These are phyloP conservation scores for Heliconius cydno DNA, from an alignment of 2,888 invertebrate species.

Conservation along the genomic window DNA sequence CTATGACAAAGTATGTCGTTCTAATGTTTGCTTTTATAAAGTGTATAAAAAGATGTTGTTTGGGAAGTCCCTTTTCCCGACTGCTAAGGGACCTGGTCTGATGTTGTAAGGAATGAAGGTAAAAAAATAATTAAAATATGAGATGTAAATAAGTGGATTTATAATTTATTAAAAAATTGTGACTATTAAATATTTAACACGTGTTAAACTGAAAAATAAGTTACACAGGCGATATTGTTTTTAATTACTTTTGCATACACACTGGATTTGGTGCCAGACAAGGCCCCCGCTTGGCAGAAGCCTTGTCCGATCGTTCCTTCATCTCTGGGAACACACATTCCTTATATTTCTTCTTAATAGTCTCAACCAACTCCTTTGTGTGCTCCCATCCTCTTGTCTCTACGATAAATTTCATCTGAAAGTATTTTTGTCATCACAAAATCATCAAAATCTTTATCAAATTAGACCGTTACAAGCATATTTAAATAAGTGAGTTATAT, in stretches of 20 bases:
- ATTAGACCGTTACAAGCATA: background rate
- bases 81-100: too few relatives aligned
- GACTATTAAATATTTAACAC: constrained; percentile 5
- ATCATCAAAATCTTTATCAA: background rate
- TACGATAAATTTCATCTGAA: constrained; percentile 91
- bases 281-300: constrained; percentile 63
- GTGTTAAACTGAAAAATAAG: background rate
- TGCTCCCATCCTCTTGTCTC: constrained; percentile 94
- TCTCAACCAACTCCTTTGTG: constrained; percentile 76
- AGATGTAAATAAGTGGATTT: background rate
- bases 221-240: background rate
- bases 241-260: constrained; percentile 72
- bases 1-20: too few relatives aligned
- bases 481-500: too few relatives aligned
- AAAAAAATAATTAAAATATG: background rate
- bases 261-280: constrained; percentile 76
- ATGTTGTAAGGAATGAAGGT: too few relatives aligned
- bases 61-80: too few relatives aligned
- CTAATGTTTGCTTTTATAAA: too few relatives aligned
- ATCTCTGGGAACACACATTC: constrained; percentile 78
- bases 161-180: constrained; percentile 7
- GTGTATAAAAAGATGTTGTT: too few relatives aligned
- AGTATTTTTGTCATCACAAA: constrained; percentile 31
- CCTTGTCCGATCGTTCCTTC: constrained; percentile 57
- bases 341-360: constrained; percentile 85